Evolutionary conservation across 1,140 invertebrate genomes (phyloP), one percentile per base, ranked within the genome.

Genomic region (Portunus trituberculatus): DNA sequence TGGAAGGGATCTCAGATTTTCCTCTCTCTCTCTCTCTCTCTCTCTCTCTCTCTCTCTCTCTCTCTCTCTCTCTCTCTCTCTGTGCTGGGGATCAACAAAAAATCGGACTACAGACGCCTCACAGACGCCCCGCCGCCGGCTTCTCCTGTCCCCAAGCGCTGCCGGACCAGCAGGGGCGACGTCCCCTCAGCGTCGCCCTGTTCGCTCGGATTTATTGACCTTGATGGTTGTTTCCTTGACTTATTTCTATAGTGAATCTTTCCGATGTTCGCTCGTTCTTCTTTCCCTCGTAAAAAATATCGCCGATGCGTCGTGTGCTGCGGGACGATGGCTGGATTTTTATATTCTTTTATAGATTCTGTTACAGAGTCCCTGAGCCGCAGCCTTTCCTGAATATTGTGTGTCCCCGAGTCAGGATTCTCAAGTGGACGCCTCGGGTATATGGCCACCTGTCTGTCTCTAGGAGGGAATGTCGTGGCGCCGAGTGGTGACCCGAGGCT

Each of bases 31-130:
- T 59, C 52, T 59, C 67, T 76, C 67, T 76, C 67, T 76, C 67
- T 76, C 67, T 76, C 67, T 76, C 67, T 76, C 67, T 76, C 67
- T 76, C 67, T 76, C 67, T 76, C 67, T 76, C 67, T 76, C 67
- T 76, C 67, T 76, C 67, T 76, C 67, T 76, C 67, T 76, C 67
- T 76, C 67, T 76, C 67, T n/a, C 67, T 76, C 67, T 76, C 67
- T 76, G 0, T 76, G 4, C n/a, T n/a, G 4, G 4, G 12, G 10
- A 12, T 59, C 52, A 20, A 59, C 52, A 59, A 20, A 59, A 12
- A 59, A 10, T 20, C 52, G 52, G 52, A 20, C 52, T 59, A n/a
- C 25, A 76, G 67, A 76, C 67, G 20, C 6, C 52, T 20, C 20
- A 25, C 67, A 76, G 67, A 59, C 52, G 52, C 52, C 52, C 52